A percentile compares a stretch with the other conserved stretches of the same genome.
phyloP scores from a whole-genome alignment of 2,888 invertebrate genomes.

The Lingula anatina region DNA sequence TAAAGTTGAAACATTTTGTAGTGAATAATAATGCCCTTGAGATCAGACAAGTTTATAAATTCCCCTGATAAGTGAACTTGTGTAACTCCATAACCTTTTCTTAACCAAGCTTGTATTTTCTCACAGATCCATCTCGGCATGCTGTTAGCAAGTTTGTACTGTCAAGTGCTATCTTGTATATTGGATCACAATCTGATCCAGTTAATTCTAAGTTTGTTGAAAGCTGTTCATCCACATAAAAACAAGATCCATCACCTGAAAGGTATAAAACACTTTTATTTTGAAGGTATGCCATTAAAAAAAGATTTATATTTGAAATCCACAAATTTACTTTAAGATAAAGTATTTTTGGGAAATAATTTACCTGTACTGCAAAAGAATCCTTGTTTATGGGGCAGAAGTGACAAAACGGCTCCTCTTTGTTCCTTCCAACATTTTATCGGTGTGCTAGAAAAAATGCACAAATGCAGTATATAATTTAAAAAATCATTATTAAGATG shows the following conservation, averaged over 20 bases:
- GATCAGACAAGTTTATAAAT: too few species aligned
- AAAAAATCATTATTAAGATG: background rate
- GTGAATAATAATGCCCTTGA: too few species aligned
- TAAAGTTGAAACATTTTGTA: too few species aligned
- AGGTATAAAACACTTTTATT: conserved; percentile 4
- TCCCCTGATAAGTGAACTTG: too few species aligned
- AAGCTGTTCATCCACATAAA: conserved; percentile 54
- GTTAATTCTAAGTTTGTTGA: conserved; percentile 59
- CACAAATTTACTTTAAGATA: too few species aligned
- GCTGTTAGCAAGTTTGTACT: conserved; percentile 60
- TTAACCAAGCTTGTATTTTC: conserved; percentile 60
- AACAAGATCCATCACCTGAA: conserved; percentile 61
- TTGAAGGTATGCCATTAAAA: background rate
- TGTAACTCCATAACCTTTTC: too few species aligned
- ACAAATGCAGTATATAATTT: background rate
- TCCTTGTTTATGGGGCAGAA: conserved; percentile 56
- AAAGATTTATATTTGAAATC: background rate
- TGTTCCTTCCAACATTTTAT: conserved; percentile 56
- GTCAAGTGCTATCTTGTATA: conserved; percentile 62
- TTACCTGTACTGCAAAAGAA: conserved; percentile 59
- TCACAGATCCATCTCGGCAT: conserved; percentile 62
- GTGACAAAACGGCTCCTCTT: conserved; percentile 59
- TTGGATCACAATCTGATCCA: conserved; percentile 67
- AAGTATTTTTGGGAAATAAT: too few species aligned
- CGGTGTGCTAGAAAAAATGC: conserved; percentile 22